Evolutionary conservation across 2,888 invertebrate species (phyloP), one percentile per base, ranked within the genome.

Genomic region (Heliconius sara): DNA sequence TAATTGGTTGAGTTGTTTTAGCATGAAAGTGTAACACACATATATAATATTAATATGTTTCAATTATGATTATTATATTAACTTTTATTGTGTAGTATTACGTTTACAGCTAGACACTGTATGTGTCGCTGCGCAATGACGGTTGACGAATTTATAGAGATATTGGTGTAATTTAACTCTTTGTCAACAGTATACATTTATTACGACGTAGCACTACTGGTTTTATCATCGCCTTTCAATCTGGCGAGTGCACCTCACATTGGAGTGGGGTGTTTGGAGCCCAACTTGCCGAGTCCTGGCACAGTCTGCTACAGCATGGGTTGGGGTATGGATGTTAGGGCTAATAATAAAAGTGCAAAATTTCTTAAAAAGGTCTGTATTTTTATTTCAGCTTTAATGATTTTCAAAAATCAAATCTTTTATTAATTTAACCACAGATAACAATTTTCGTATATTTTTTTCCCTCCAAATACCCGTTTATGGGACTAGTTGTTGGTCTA

Each of bases 271-370:
- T 85, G 85, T 72, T 78, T 85, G 7, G 79, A 81, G 2, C 57
- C 25, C 0, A 9, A 27, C 0, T 39, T 80, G 19, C 85, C 85
- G 0, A 12, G 52, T 0, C 25, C 78, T 0, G 81, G 78, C 57
- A 74, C 80, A 0, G 4, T 71, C 19, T 85, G 85, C 80, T 84
- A 76, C 80, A 82, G 85, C 79, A 86, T 86, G 85, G 85, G 85
- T 22, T 86, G 85, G 85, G 85, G 85, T 0, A 47, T 68, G 13
- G 79, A 84, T n/a, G 1, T 52, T 13, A n/a, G 0, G 9, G 25
- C 3, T 6, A 34, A 73, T 10, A n/a, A n/a, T 5, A 57, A 57
- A 7, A 73, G n/a, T n/a, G 22, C 52, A 60, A 67, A 70, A 13
- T 68, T 82, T 57, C 72, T 85, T 39, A 85, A 85, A 66, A 85